A percentile compares a stretch with the other conserved stretches of the same genome.
These are phyloP conservation scores for Oegoconia quadripuncta DNA, from an alignment of 2,888 invertebrate genomes.

Conservation along the genomic window DNA sequence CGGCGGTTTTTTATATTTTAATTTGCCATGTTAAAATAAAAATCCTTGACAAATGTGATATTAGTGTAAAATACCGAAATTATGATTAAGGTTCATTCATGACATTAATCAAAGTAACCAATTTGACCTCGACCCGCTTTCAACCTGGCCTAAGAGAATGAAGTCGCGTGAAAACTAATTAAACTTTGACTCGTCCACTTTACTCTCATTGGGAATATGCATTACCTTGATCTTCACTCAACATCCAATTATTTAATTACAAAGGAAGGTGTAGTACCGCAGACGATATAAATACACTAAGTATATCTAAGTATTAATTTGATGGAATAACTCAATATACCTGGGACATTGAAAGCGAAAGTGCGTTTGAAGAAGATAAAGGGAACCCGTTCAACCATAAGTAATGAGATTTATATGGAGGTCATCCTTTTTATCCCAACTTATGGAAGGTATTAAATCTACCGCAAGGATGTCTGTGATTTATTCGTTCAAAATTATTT, in stretches of 20 bases:
- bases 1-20: too few species aligned
- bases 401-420: slow-evolving; percentile 54
- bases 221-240: slow-evolving; percentile 25
- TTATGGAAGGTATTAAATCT: slow-evolving; percentile 41
- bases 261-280: slow-evolving; percentile 8
- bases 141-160: slow-evolving; percentile 35
- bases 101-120: slow-evolving; percentile 55
- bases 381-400: slow-evolving; percentile 53
- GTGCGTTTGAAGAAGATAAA: slow-evolving; percentile 39
- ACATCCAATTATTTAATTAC: slow-evolving; percentile 1
- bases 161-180: slow-evolving; percentile 59
- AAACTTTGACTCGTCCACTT: slow-evolving; percentile 52
- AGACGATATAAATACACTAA: slow-evolving; percentile 18
- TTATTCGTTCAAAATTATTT: neutral
- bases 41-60: too few species aligned
- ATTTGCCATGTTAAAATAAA: too few species aligned
- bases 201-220: slow-evolving; percentile 25
- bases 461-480: slow-evolving; percentile 23
- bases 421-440: slow-evolving; percentile 50
- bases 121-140: slow-evolving; percentile 50
- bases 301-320: slow-evolving; percentile 6
- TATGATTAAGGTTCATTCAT: too few species aligned
- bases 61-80: too few species aligned
- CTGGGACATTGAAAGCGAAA: slow-evolving; percentile 27
- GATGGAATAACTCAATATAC: slow-evolving; percentile 14